Conservation (phyloP, 2,888 invertebrate genomes). For the Hirtodrosophila histrioides region DNA sequence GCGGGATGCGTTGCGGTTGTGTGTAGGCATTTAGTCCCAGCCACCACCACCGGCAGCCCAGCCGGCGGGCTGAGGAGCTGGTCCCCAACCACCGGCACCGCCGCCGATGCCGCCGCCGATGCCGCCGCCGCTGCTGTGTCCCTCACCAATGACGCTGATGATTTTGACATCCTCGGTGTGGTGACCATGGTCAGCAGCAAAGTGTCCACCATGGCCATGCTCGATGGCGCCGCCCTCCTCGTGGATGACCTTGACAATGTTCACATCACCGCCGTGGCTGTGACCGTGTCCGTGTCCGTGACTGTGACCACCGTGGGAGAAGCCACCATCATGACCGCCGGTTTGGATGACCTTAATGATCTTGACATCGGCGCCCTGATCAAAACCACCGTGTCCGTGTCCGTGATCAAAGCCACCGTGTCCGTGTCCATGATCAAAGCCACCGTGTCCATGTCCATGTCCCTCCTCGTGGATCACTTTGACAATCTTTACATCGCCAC, state of each 20-base stretch:
- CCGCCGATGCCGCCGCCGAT: constrained; percentile 12
- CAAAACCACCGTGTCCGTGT: constrained; percentile 22
- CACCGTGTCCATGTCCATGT: constrained; percentile 30
- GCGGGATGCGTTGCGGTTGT: constrained; percentile 1
- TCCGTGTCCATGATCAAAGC: constrained; percentile 18
- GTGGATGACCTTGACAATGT: constrained; percentile 57
- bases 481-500: constrained; percentile 56
- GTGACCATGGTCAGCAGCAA: constrained; percentile 30
- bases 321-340: constrained; percentile 19
- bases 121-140: constrained; percentile 18
- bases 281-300: constrained; percentile 6
- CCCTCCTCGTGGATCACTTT: constrained; percentile 55
- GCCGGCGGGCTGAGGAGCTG: constrained; percentile 6
- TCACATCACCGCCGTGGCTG: constrained; percentile 48
- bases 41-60: constrained; percentile 39
- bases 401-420: constrained; percentile 12
- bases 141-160: constrained; percentile 42
- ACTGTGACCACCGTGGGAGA: constrained; percentile 7
- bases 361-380: constrained; percentile 24
- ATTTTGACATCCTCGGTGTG: constrained; percentile 45
- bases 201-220: constrained; percentile 15
- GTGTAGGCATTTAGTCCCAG: constrained; percentile 34
- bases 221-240: constrained; percentile 37
- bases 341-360: constrained; percentile 25
- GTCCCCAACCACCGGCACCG: constrained; percentile 8